These are phyloP conservation scores for Alouatta palliata DNA, from an alignment of 2,113 vertebrate species.

Conservation along the genomic window DNA sequence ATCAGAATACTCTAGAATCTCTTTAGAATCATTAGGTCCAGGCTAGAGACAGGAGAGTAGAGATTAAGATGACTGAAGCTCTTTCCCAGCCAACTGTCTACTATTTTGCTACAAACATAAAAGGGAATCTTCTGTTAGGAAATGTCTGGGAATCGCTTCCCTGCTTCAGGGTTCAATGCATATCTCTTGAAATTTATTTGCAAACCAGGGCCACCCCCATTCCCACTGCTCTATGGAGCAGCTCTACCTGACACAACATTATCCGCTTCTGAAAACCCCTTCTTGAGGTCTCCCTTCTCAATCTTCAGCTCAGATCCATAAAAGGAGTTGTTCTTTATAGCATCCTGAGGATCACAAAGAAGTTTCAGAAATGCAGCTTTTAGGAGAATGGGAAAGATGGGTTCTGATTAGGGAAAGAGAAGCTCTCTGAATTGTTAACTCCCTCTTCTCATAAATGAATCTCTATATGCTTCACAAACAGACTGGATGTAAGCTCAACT, in stretches of 20 bases:
- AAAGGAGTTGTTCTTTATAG: constrained; percentile 93
- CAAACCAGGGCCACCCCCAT: neutral
- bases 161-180: neutral
- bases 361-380: neutral
- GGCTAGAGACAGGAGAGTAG: neutral
- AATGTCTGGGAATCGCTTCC: neutral
- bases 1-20: neutral
- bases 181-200: neutral
- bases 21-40: neutral
- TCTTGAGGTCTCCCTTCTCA: constrained; percentile 90
- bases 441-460: neutral
- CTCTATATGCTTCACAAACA: neutral
- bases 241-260: constrained; percentile 90
- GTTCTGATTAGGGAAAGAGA: neutral
- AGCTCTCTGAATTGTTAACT: neutral
- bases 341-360: constrained; percentile 87
- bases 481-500: neutral
- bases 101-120: neutral
- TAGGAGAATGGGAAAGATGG: neutral
- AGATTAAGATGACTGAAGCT: neutral
- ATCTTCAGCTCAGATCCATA: constrained; percentile 87
- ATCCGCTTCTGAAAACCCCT: constrained; percentile 94
- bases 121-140: neutral
- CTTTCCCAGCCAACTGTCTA: neutral
- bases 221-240: fast-evolving